Evolutionary conservation across 2,888 invertebrate species (phyloP), one percentile per base, ranked within the genome.

Genomic region (Oegoconia quadripuncta): DNA sequence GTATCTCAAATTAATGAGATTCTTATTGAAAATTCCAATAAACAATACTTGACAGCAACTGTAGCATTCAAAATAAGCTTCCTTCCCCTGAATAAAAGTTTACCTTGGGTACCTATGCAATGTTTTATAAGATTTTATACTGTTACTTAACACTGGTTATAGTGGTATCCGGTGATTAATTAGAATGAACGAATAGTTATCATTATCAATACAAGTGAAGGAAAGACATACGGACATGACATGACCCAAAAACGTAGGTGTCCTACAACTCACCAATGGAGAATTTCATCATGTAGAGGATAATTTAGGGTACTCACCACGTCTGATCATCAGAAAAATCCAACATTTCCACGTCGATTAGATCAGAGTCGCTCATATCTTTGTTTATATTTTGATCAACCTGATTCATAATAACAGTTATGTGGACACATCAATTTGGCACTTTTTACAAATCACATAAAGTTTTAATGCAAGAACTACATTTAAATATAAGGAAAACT

Each of bases 321-420:
- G 88, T 89, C 77, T 90, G 90, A 65, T 89, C 83, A 73, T 90
- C 84, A 46, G 78, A 76, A 71, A 87, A 88, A 74, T 88, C 82
- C 55, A 90, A 73, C 55, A 87, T 74, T 65, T 84, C 83, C 67
- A 90, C 78, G 79, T 90, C 88, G 61, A 91, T 89, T 57, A 89
- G 76, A 66, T 89, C 88, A 68, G 68, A 74, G 74, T 84, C 84
- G 69, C 75, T 70, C 86, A 87, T 84, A 84, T 83, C 84, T 83
- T 87, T 84, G 86, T 87, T 84, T 87, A 82, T 84, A 84, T 86
- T 86, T 80, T 83, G 81, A 81, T 82, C 78, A 80, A 62, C 56
- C 71, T 73, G 81, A 82, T 82, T 75, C 83, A 83, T 84, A 70
- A 67, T 80, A 74, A 65, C 70, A 71, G 63, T 64, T 60, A 58